Evolutionary conservation across 2,113 vertebrate genomes (phyloP).

Genomic region (Pangasianodon gigas): DNA sequence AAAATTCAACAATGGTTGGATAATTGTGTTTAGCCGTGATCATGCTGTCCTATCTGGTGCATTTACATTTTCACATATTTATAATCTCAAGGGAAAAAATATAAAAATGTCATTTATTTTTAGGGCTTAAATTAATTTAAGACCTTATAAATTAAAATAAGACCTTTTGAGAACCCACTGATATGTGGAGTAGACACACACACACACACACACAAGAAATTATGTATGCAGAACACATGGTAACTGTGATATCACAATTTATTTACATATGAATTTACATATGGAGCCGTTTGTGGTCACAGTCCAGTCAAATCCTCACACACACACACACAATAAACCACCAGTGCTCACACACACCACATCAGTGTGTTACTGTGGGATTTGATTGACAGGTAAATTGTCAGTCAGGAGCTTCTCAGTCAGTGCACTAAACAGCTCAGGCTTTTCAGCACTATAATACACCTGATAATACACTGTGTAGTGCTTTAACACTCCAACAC

Average conservation of each 20-base stretch:
- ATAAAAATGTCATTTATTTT: neutral
- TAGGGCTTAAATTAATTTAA: neutral
- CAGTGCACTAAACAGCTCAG: neutral
- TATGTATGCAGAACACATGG: neutral
- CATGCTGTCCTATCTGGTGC: no score
- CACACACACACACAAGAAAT: neutral
- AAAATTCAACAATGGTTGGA: no score
- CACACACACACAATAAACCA: neutral
- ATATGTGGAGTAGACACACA: neutral
- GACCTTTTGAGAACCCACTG: neutral
- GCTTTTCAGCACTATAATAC: neutral
- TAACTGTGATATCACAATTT: neutral
- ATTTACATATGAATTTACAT: slow-evolving; percentile 32
- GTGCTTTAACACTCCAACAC: neutral
- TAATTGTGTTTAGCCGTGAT: no score
- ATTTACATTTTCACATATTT: no score
- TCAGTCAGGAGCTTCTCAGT: neutral
- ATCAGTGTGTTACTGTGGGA: no score
- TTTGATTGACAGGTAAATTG: neutral
- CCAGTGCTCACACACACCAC: neutral
- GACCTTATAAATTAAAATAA: no score
- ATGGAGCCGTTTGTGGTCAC: neutral
- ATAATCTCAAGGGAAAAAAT: no score
- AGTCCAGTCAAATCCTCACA: neutral
- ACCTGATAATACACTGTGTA: neutral